Evolutionary conservation across 1,140 invertebrate genomes (phyloP).

Genomic region (Drosophila lini): DNA sequence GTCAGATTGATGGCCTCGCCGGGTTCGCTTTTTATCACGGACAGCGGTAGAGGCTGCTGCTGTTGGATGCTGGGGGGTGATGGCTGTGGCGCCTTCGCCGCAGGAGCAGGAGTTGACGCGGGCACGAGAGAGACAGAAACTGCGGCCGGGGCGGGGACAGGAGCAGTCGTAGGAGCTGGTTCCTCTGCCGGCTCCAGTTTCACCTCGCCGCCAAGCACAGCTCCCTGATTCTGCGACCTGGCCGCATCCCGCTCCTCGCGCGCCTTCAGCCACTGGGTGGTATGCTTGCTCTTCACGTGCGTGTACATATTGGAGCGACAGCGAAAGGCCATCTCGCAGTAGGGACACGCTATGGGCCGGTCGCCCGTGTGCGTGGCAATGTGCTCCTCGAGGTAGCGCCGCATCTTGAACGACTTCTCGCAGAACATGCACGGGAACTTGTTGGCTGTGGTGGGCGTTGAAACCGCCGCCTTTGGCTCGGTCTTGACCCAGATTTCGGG

Average conservation of each 20-base stretch:
- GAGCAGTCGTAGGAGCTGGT: not conserved
- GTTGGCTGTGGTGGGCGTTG: slow-evolving; percentile 31
- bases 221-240: slow-evolving; percentile 55
- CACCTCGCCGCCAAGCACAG: slow-evolving; percentile 10
- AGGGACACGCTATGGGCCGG: slow-evolving; percentile 75
- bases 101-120: not conserved
- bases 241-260: slow-evolving; percentile 69
- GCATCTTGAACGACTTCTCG: slow-evolving; percentile 75
- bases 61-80: not conserved
- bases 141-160: not conserved
- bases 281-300: slow-evolving; percentile 79
- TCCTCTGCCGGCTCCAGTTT: slow-evolving; percentile 23
- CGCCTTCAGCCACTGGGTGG: slow-evolving; percentile 66
- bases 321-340: slow-evolving; percentile 78
- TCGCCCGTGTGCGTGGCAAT: slow-evolving; percentile 83
- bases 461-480: slow-evolving; percentile 19
- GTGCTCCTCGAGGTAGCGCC: slow-evolving; percentile 76
- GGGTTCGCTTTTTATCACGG: slow-evolving; percentile 46
- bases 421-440: slow-evolving; percentile 76
- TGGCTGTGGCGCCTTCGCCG: not conserved
- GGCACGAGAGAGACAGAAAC: not conserved
- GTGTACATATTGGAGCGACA: slow-evolving; percentile 84
- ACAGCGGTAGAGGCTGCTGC: slow-evolving; percentile 12
- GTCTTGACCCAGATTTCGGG: slow-evolving; percentile 8
- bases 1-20: slow-evolving; percentile 66